A percentile compares a stretch with the other conserved stretches of the same genome.
phyloP scores from a whole-genome alignment of 2,888 invertebrate species.

The Scaeva pyrastri region DNA sequence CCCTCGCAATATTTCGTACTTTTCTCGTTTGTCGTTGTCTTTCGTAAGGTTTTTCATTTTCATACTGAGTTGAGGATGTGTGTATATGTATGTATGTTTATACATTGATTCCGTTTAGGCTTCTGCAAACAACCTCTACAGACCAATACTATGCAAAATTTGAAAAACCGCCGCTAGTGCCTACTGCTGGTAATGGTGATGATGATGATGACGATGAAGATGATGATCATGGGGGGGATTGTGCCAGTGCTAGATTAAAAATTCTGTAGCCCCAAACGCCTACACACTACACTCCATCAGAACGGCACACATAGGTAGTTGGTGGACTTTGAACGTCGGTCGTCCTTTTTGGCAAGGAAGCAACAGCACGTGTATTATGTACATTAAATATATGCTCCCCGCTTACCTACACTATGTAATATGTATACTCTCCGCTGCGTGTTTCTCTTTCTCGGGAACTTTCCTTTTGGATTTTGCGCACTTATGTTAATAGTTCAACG shows the following conservation, averaged over 20 bases:
- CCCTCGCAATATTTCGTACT: slow-evolving; percentile 54
- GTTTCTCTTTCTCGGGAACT: slow-evolving; percentile 48
- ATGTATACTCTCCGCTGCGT: slow-evolving; percentile 27
- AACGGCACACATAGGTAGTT: slow-evolving; percentile 22
- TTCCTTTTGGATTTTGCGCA: slow-evolving; percentile 65
- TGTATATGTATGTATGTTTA: slow-evolving; percentile 26
- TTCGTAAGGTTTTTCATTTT: slow-evolving; percentile 28
- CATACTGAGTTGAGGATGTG: neutral
- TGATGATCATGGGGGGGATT: neutral
- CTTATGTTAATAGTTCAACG: slow-evolving; percentile 26
- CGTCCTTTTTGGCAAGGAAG: slow-evolving; percentile 62
- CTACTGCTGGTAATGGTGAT: slow-evolving; percentile 2
- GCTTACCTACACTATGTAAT: slow-evolving; percentile 26
- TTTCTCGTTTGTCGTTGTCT: slow-evolving; percentile 51
- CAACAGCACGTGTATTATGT: slow-evolving; percentile 75
- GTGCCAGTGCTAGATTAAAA: slow-evolving; percentile 34
- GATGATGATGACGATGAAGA: neutral
- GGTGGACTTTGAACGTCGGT: slow-evolving; percentile 24
- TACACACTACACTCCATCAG: slow-evolving; percentile 34
- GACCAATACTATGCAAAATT: slow-evolving; percentile 43
- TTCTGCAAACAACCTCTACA: slow-evolving; percentile 54
- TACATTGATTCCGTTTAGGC: slow-evolving; percentile 46
- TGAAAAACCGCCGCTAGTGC: slow-evolving; percentile 7
- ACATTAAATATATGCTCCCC: slow-evolving; percentile 23
- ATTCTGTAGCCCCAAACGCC: slow-evolving; percentile 48